These are phyloP conservation scores for Lepidocyrtoides sp. DNA, from an alignment of 2,888 invertebrate genomes.

Conservation along the genomic window DNA sequence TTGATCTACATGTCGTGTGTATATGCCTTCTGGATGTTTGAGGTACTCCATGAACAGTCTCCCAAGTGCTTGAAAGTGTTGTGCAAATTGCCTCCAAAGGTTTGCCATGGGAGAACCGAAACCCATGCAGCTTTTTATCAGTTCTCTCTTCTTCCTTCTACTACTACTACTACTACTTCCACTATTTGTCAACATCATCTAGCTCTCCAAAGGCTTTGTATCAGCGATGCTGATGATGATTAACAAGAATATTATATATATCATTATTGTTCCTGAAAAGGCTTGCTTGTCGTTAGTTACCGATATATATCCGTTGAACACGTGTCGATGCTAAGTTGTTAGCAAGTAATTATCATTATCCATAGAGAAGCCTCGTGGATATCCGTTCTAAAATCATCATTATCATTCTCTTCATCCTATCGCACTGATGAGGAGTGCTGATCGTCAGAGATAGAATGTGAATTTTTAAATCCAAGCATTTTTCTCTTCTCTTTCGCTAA, in stretches of 20 bases:
- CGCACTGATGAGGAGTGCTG: constrained; percentile 69
- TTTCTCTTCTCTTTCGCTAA: constrained; percentile 16
- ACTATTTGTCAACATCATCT: constrained; percentile 47
- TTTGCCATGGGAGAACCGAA: constrained; percentile 13
- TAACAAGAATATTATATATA: constrained; percentile 39
- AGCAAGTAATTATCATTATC: constrained; percentile 80
- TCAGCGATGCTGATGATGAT: constrained; percentile 18
- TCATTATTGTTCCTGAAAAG: constrained; percentile 18
- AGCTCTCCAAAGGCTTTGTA: constrained; percentile 45
- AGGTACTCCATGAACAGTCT: background rate
- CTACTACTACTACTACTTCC: background rate
- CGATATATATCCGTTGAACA: constrained; percentile 68
- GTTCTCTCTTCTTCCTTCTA: background rate
- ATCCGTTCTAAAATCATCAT: constrained; percentile 46
- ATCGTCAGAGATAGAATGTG: constrained; percentile 62
- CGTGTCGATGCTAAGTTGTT: constrained; percentile 78
- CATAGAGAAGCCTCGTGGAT: constrained; percentile 58
- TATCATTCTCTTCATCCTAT: constrained; percentile 30
- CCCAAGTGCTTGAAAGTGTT: constrained; percentile 40
- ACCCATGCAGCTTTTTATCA: constrained; percentile 18
- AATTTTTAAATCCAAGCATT: constrained; percentile 50
- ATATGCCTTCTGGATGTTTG: background rate
- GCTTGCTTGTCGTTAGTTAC: constrained; percentile 69
- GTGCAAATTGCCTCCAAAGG: constrained; percentile 59
- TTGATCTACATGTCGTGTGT: background rate